Evolutionary conservation across 2,888 invertebrate genomes (phyloP), one percentile per base, ranked within the genome.

Genomic region (Caenorhabditis drosophilae): DNA sequence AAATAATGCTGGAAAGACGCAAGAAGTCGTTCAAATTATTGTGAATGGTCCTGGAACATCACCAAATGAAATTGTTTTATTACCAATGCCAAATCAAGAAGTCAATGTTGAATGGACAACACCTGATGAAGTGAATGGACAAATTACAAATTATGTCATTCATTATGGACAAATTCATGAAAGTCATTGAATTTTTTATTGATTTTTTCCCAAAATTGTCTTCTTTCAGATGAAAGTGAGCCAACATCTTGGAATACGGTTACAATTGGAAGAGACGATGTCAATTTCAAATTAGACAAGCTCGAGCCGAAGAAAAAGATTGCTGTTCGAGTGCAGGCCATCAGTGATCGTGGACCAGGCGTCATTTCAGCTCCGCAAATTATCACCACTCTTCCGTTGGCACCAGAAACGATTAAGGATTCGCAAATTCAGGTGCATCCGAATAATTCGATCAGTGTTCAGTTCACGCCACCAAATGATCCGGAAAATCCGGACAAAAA

Each of bases 101-200:
- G 67, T 81, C 27, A 78, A 78, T 51, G 78, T 82, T 12, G 82
- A 82, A 64, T 82, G 82, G 82, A 80, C 80, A 4, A 70, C 79
- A 25, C 82, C 82, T 7, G 82, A 82, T 57, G 78, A 77, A 31
- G 70, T 79, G 22, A 82, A 82, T 48, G 82, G 82, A n/a, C 72
- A 77, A 51, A 67, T 81, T 42, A 74, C 73, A 15, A 71, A 70
- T 18, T 81, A 78, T 36, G 57, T 82, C 23, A 68, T 82, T 34
- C 78, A 81, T 46, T 82, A 76, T 48, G 82, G 79, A 56, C 76
- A 79, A 45, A 62, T 81, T 47, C 44, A 68, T 4, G 76, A 78
- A 44, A 79, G 78, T 75, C n/a, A 46, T 59, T 35, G n/a, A n/a
- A n/a, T n/a, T n/a, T n/a, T n/a, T n/a, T n/a, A n/a, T n/a, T n/a